Conservation (phyloP, 1,140 invertebrate species). For the Episyrphus balteatus region DNA sequence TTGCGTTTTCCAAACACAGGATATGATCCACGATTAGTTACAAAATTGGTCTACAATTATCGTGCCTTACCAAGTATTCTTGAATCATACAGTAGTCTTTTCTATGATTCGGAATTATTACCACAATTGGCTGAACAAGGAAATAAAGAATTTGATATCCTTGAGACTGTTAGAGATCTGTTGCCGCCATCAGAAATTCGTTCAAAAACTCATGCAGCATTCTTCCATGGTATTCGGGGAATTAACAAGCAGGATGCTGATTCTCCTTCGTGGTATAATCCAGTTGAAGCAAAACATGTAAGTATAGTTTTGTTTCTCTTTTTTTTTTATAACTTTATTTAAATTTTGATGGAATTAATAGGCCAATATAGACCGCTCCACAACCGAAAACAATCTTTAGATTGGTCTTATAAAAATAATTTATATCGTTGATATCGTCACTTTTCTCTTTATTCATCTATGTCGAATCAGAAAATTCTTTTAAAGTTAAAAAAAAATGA, state of each 20-base stretch:
- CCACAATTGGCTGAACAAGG: slow-evolving; percentile 25
- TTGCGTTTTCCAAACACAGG: slow-evolving; percentile 37
- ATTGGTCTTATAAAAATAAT: too few species aligned
- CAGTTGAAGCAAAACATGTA: slow-evolving; percentile 65
- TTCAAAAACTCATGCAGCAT: slow-evolving; percentile 50
- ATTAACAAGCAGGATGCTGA: slow-evolving; percentile 58
- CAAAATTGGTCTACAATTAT: slow-evolving; percentile 63
- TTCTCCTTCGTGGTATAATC: slow-evolving; percentile 86
- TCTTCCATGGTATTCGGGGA: slow-evolving; percentile 76
- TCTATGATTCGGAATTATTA: slow-evolving; percentile 52
- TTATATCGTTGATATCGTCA: too few species aligned
- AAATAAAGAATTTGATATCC: slow-evolving; percentile 13
- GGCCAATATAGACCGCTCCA: too few species aligned
- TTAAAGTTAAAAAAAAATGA: too few species aligned
- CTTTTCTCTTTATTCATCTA: too few species aligned
- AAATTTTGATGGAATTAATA: too few species aligned
- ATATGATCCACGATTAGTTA: slow-evolving; percentile 58
- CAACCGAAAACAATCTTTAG: too few species aligned
- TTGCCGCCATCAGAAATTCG: slow-evolving; percentile 12
- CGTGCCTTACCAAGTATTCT: slow-evolving; percentile 71
- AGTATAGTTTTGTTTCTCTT: slow-evolving; percentile 41
- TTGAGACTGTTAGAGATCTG: slow-evolving; percentile 8
- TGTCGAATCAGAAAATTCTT: too few species aligned
- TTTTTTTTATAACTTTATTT: too few species aligned
- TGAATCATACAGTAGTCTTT: slow-evolving; percentile 61